Evolutionary conservation across 2,113 vertebrate genomes (phyloP), one percentile per base, ranked within the genome.

Genomic region (Ascaphus truei): DNA sequence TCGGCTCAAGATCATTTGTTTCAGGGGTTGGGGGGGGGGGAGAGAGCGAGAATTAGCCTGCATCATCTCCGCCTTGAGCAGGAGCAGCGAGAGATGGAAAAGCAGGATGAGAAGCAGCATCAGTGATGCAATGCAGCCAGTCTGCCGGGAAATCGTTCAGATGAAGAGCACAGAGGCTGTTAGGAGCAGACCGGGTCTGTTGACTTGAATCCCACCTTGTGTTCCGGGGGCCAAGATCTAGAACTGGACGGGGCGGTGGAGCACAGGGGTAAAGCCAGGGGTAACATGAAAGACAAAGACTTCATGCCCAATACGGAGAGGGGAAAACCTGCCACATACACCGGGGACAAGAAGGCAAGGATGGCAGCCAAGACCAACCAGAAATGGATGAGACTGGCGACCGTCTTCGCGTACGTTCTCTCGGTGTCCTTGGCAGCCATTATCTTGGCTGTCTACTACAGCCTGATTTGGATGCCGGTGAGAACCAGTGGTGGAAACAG

Each of bases 301-400:
- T 90, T 90, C 80, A 90, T 91, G 91, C 93, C 93, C 88, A 93
- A 90, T 80, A 88, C 89, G 92, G 96, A 96, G 93, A 96, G 89
- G 90, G 94, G 91, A 94, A 98, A 96, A 85, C 95, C 95, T 80
- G 95, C 96, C 73, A 98, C 95, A 72, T 98, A 98, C 78, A 98
- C 95, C 34, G 96, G 96, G 85, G 96, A 98, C 88, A 98, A 98
- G 88, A 98, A 98, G 93, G 96, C 96, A 80, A 96, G 96, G 86
- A 96, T 98, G 94, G 94, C 95, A 85, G 95, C 96, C 86, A 98
- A 98, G 88, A 98, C 95, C 78, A 98, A 98, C 89, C 96, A 97
- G 90, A 98, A 98, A 90, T 98, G 96, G 96, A 94, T 98, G 83
- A 93, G 96, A 86, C 83, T 98, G 65, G 96, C 96, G 87, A 98